These are phyloP conservation scores for Caranx ignobilis DNA, from an alignment of 2,113 vertebrate genomes.

Conservation along the genomic window DNA sequence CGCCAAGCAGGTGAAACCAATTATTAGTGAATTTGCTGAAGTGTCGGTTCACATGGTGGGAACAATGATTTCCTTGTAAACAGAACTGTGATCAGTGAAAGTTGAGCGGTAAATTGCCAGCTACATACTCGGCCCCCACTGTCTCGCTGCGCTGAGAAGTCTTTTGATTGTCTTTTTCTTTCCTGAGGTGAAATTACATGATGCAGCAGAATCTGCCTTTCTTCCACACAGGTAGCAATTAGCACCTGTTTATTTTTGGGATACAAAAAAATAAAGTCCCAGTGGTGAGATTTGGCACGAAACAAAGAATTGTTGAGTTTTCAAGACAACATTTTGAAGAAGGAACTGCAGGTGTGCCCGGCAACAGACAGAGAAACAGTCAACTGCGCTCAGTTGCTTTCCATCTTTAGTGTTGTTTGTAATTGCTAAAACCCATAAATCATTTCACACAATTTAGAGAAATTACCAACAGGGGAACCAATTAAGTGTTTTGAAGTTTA, in stretches of 20 bases:
- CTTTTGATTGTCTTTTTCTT: slow-evolving; percentile 21
- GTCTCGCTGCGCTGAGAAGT: slow-evolving; percentile 9
- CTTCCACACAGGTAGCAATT: slow-evolving; percentile 40
- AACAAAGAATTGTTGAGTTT: slow-evolving; percentile 31
- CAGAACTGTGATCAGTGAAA: slow-evolving; percentile 22
- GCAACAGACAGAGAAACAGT: slow-evolving; percentile 26
- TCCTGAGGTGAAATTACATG: slow-evolving; percentile 17
- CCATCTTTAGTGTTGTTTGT: slow-evolving; percentile 9
- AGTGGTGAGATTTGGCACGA: slow-evolving; percentile 11
- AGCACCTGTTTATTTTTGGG: slow-evolving; percentile 41
- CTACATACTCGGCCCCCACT: slow-evolving; percentile 4
- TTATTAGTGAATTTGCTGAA: slow-evolving; percentile 40
- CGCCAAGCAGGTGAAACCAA: slow-evolving; percentile 39
- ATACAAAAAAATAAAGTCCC: slow-evolving; percentile 29
- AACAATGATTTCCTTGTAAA: slow-evolving; percentile 40
- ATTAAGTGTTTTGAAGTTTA: slow-evolving; percentile 19
- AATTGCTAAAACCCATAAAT: slow-evolving; percentile 15
- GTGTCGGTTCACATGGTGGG: slow-evolving; percentile 2
- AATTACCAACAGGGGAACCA: slow-evolving; percentile 5
- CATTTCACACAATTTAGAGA: slow-evolving; percentile 7
- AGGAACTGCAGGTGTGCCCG: slow-evolving; percentile 39
- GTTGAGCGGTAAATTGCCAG: slow-evolving; percentile 16
- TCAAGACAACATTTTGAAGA: slow-evolving; percentile 6
- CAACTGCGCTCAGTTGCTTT: slow-evolving; percentile 5
- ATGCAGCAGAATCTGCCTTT: slow-evolving; percentile 20